Base-by-base conservation (phyloP, 2,888 invertebrate species). In the Chymomyza fuscimana region DNA sequence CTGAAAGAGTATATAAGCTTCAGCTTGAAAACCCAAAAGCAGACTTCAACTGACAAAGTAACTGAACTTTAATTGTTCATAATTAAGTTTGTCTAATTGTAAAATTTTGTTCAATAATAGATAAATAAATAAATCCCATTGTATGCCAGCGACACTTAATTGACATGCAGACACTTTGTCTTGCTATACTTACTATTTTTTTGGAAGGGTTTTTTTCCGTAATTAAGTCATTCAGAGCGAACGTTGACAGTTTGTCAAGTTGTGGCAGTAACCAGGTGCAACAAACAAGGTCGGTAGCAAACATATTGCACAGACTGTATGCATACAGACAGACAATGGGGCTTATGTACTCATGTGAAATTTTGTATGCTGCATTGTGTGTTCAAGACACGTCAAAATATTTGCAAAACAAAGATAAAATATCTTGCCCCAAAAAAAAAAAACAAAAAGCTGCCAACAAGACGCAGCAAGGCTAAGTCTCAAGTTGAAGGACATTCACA, bases 11-110 rank as follows among this genome's bases (percentile, higher is more conserved):
- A 54, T 12, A 12, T 12, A 46, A 46, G 12, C 40, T 4, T 25
- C 6, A 36, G 36, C 36, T 25, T 7, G 36, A 0, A 6, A 36
- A 7, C 36, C 36, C 36, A 51, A 16, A 54, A 54, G 19, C 16
- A 9, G 7, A 16, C 10, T 9, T 15, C 19, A 19, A 54, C 19
- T 54, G 52, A 54, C 52, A 19, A 19, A 70, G 71, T 77, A 81
- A 86, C 84, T 87, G 88, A 83, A 81, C 84, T 81, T 76, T 86
- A 81, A 84, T 87, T 87, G 80, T 78, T 79, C 73, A 87, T 83
- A 83, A 83, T 83, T 86, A 87, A 87, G 83, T 83, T 84, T 83
- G 83, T 86, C 79, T 69, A 72, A 69, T 10, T 50, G 50, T 19
- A 52, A 61, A 32, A 32, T 32, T 46, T 46, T 46, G 1, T 46